A percentile compares a stretch with the other conserved stretches of the same genome.
Conservation (phyloP, 2,113 vertebrate genomes). For the Neolamprologus modestus region DNA sequence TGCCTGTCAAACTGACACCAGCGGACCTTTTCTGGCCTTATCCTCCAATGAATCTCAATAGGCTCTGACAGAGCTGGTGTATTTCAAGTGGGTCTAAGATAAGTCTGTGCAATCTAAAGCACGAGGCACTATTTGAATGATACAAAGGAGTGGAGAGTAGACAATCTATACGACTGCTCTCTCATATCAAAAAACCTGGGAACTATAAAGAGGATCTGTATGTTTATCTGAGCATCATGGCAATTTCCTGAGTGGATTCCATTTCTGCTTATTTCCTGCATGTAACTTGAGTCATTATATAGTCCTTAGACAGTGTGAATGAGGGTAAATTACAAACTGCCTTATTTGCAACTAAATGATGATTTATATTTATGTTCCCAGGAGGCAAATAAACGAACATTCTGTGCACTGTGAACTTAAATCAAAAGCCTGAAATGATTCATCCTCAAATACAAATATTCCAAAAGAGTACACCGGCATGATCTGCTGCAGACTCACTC, state of each 20-base stretch:
- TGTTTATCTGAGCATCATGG: constrained; percentile 8
- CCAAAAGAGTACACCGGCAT: neutral
- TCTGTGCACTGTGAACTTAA: neutral
- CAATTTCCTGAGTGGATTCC: constrained; percentile 14
- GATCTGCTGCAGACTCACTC: constrained; percentile 79
- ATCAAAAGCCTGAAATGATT: neutral
- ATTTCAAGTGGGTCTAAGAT: neutral
- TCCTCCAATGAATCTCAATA: constrained; percentile 37
- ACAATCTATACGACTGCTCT: neutral
- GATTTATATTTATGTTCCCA: neutral
- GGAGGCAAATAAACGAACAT: neutral
- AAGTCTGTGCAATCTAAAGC: neutral
- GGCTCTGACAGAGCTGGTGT: neutral
- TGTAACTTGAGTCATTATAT: constrained; percentile 15
- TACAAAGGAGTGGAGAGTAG: neutral
- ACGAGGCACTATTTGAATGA: neutral
- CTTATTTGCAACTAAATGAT: neutral
- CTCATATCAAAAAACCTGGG: neutral
- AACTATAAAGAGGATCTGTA: neutral
- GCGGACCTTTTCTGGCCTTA: constrained; percentile 8
- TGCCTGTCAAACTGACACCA: constrained; percentile 24
- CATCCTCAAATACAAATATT: neutral
- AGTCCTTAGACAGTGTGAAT: neutral
- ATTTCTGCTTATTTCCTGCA: constrained; percentile 32
- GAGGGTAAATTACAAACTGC: neutral